Evolutionary conservation across 2,888 invertebrate genomes (phyloP).

Genomic region (Pristionchus entomophagus): DNA sequence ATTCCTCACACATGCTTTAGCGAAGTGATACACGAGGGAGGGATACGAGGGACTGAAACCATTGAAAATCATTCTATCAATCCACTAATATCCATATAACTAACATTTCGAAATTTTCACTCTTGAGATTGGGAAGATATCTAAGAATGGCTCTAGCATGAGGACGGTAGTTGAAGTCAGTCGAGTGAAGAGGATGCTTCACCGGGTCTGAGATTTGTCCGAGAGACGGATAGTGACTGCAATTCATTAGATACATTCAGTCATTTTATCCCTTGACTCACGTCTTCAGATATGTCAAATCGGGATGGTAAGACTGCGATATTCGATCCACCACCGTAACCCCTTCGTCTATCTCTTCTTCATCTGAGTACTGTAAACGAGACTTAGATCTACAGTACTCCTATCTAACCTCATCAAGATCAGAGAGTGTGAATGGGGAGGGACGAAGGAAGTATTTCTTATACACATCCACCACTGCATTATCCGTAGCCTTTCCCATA

Average conservation of each 20-base stretch:
- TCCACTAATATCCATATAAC: neutral
- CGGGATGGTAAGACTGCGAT: neutral
- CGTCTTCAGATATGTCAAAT: neutral
- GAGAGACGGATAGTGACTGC: neutral
- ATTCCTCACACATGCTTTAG: neutral
- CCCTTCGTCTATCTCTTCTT: neutral
- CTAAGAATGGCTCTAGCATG: neutral
- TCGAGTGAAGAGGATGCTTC: neutral
- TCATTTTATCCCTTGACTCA: too few relatives aligned
- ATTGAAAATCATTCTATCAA: too few relatives aligned
- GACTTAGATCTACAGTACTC: neutral
- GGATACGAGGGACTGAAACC: conserved; percentile 1
- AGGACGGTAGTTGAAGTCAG: neutral
- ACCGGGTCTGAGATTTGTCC: neutral
- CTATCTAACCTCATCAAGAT: neutral
- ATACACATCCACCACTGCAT: neutral
- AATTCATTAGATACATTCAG: neutral
- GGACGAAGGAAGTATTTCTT: conserved; percentile 25
- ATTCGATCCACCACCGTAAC: conserved; percentile 38
- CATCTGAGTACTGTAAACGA: neutral
- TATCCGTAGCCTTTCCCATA: neutral
- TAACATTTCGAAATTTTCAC: neutral
- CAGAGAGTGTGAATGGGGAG: neutral
- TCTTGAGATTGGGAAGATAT: conserved; percentile 5
- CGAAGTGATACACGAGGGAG: conserved; percentile 13